Evolutionary conservation across 1,140 invertebrate species (phyloP).

Genomic region (Drosophila albomicans): DNA sequence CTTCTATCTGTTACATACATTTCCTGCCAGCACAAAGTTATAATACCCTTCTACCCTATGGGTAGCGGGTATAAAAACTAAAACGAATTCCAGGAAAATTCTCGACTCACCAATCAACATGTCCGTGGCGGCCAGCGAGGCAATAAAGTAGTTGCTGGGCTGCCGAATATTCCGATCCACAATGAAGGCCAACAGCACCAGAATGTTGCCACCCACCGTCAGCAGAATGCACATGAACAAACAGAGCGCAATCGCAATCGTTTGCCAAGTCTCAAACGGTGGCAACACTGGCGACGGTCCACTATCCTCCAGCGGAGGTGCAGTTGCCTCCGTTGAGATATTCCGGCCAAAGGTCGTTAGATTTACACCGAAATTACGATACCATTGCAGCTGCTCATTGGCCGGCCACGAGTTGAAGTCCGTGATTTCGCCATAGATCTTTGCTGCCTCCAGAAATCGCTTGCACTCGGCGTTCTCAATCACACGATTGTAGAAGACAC

Average conservation of each 20-base stretch:
- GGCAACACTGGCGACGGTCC: conserved; percentile 88
- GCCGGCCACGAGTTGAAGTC: conserved; percentile 67
- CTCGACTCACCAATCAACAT: conserved; percentile 94
- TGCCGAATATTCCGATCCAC: conserved; percentile 98
- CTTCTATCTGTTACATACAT: too few species aligned
- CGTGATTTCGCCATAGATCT: conserved; percentile 80
- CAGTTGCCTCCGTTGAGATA: conserved; percentile 45
- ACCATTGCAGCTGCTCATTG: conserved; percentile 73
- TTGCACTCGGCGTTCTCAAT: conserved; percentile 87
- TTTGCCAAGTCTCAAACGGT: conserved; percentile 96
- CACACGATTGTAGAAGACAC: conserved; percentile 88
- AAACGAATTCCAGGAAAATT: too few species aligned
- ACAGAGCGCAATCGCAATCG: conserved; percentile 95
- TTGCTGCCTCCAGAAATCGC: conserved; percentile 85
- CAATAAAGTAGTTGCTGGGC: conserved; percentile 99
- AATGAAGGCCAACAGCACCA: conserved; percentile 98
- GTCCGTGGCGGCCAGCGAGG: conserved; percentile 98
- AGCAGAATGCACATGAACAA: conserved; percentile 95
- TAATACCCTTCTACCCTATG: conserved; percentile 55
- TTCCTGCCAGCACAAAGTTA: neutral
- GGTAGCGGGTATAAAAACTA: too few species aligned
- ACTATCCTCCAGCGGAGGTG: conserved; percentile 51
- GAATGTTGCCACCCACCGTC: conserved; percentile 97
- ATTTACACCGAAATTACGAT: conserved; percentile 69
- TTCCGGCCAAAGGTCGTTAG: conserved; percentile 57